Percentiles rank a stretch among this genome's conserved stretches.
Evolutionary conservation across 2,113 vertebrate genomes (phyloP).

Genomic region (Cettia cetti): DNA sequence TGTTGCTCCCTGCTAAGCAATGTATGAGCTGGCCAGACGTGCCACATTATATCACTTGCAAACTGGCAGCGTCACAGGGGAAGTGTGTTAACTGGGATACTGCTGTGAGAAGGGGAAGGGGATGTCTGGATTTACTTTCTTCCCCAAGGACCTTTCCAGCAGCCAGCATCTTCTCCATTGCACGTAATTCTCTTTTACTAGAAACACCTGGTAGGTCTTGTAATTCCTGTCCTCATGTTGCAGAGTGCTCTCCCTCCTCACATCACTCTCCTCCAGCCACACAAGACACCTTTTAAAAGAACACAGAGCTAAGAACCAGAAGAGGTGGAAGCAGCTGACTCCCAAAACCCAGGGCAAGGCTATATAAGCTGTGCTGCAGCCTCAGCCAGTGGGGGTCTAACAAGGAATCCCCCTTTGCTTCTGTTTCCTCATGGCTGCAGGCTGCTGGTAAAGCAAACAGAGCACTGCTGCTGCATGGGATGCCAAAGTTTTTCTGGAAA

Average conservation of each 20-base stretch:
- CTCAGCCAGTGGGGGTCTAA: rapidly evolving
- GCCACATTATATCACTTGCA: neutral
- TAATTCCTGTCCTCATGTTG: neutral
- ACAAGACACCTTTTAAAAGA: neutral
- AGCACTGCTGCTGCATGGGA: neutral
- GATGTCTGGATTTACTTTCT: neutral
- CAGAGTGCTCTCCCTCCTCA: neutral
- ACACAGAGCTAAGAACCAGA: neutral
- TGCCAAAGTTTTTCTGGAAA: neutral
- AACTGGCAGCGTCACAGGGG: neutral
- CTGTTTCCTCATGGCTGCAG: neutral
- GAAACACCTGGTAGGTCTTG: neutral
- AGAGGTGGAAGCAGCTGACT: neutral
- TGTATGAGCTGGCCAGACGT: neutral
- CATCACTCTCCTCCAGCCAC: neutral
- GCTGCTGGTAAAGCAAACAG: neutral
- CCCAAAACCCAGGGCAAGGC: neutral
- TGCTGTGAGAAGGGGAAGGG: neutral
- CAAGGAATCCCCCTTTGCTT: neutral
- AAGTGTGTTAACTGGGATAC: neutral
- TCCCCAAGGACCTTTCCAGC: neutral
- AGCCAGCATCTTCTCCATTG: neutral
- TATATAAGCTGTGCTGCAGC: neutral
- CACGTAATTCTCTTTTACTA: neutral
- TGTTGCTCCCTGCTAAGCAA: neutral